Evolutionary conservation across 2,797 vertebrate genomes (phyloP).

Genomic region (Sternotherus odoratus): DNA sequence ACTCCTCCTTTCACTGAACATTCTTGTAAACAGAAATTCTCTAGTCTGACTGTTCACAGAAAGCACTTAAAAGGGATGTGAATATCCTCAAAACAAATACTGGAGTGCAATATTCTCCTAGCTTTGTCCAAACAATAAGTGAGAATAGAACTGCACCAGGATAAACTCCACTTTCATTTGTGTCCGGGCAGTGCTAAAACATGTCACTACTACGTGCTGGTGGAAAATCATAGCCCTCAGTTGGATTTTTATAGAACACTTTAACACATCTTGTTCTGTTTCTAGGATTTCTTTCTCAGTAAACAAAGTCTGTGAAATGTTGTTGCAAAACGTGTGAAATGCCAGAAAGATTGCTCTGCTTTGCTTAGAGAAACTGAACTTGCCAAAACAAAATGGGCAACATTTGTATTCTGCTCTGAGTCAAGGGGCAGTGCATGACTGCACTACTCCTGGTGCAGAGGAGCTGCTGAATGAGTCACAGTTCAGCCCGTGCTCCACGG

Average conservation of each 20-base stretch:
- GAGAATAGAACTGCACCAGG: neutral
- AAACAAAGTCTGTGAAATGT: neutral
- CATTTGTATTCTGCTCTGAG: constrained; percentile 29
- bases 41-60: neutral
- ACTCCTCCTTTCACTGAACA: neutral
- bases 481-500: neutral
- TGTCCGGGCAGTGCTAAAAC: neutral
- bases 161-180: neutral
- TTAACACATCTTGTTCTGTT: neutral
- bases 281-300: constrained; percentile 33
- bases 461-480: neutral
- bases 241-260: constrained; percentile 6
- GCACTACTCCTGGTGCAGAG: neutral
- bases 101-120: neutral
- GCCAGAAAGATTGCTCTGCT: constrained; percentile 18
- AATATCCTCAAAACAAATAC: neutral
- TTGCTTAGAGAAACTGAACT: constrained; percentile 51
- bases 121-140: neutral
- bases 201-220: neutral
- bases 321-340: constrained; percentile 49
- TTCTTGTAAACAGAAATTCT: constrained; percentile 9
- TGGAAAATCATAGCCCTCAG: neutral
- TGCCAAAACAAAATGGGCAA: constrained; percentile 14
- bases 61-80: neutral
- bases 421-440: neutral